Base-by-base conservation (phyloP, 92 coral and sea anemone species). In the Micromussa lordhowensis region DNA sequence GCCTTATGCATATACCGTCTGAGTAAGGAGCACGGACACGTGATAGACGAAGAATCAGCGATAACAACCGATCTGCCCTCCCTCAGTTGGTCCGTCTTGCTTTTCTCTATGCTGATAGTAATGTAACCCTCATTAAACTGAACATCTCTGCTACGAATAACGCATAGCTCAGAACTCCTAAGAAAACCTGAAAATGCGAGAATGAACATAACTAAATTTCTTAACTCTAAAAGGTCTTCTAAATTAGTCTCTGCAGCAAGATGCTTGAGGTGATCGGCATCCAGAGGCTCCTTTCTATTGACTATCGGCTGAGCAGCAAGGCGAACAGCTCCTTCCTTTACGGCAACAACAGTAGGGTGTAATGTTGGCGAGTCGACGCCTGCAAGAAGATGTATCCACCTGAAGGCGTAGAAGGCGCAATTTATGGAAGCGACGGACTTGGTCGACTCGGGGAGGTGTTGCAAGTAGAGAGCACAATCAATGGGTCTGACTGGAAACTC, bases 71-170 rank as follows among this genome's bases (percentile, higher is more conserved):
- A 79, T 21, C n/a, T n/a, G n/a, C n/a, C n/a, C n/a, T n/a, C n/a
- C n/a, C n/a, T n/a, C n/a, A 90, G 79, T 76, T 85, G 89, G 35
- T 90, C 90, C 0, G 93, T 85, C 57, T 85, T 90, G 30, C 93
- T 90, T 15, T 82, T 90, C 85, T 80, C 75, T 29, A 90, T 90
- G 82, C 21, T 53, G 19, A 85, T 54, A 26, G 90, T 53, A 75
- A 90, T 28, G 36, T 85, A 75, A 85, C 55, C n/a, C n/a, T n/a
- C n/a, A n/a, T n/a, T n/a, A n/a, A n/a, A n/a, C n/a, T n/a, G n/a
- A n/a, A n/a, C n/a, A 54, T 90, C 86, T 7, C 53, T 55, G 35
- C 83, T 34, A 18, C 83, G 79, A 18, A 88, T 48, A 24, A 26
- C 38, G 0, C 40, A 74, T 31, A 85, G 30, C 83, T 79, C 87